A percentile compares a stretch with the other conserved stretches of the same genome.
Conservation (phyloP, 2,888 invertebrate genomes). For the Sylvicola cinctus region DNA sequence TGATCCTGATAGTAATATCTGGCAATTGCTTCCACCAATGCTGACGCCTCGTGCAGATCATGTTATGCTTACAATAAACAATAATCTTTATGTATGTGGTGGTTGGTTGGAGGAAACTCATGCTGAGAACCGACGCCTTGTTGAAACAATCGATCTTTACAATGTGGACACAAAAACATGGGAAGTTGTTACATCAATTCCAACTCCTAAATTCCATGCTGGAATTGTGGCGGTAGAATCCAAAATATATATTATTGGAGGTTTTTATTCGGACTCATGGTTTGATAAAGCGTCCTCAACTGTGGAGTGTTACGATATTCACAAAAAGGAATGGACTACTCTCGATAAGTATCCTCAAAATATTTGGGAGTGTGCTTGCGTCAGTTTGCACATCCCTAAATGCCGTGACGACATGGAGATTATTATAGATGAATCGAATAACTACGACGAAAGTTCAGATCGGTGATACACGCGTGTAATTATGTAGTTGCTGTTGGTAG, state of each 20-base stretch:
- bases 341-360: constrained; percentile 42
- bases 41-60: constrained; percentile 42
- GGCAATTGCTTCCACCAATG: constrained; percentile 33
- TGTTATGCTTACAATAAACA: constrained; percentile 34
- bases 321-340: constrained; percentile 35
- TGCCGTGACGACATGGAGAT: constrained; percentile 13
- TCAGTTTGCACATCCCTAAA: constrained; percentile 42
- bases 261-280: constrained; percentile 41
- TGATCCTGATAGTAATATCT: constrained; percentile 28
- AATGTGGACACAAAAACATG: constrained; percentile 34
- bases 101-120: constrained; percentile 38
- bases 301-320: constrained; percentile 43
- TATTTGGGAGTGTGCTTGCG: constrained; percentile 51
- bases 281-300: constrained; percentile 43
- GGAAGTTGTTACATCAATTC: constrained; percentile 37
- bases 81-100: constrained; percentile 39
- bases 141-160: constrained; percentile 42
- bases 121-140: constrained; percentile 30
- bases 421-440: constrained; percentile 2
- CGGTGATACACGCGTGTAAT: too few species aligned
- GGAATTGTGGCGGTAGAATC: constrained; percentile 38
- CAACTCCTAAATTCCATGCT: constrained; percentile 44
- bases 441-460: too few species aligned
- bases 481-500: too few species aligned
- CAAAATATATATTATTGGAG: constrained; percentile 46